Percentiles rank a stretch among this genome's conserved stretches.
phyloP scores from a whole-genome alignment of 1,140 invertebrate genomes.

The Aphelenchoides besseyi region DNA sequence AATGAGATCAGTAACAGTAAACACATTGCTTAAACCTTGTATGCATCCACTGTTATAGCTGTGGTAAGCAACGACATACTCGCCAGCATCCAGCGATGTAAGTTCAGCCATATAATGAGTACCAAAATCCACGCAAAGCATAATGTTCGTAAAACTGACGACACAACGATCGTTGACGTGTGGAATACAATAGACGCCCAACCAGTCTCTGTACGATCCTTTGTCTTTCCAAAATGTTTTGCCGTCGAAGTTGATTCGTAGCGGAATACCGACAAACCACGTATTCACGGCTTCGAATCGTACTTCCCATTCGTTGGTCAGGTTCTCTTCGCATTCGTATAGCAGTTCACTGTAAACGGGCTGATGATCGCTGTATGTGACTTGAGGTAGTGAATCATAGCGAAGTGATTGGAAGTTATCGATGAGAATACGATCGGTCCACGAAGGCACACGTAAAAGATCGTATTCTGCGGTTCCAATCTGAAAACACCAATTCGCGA shows the following conservation, averaged over 20 bases:
- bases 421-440: constrained; percentile 9
- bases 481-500: background rate
- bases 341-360: background rate
- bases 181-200: background rate
- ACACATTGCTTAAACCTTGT: background rate
- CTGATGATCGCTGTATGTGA: constrained; percentile 2
- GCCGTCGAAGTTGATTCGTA: background rate
- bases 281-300: background rate
- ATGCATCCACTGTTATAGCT: background rate
- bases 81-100: background rate
- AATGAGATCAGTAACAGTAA: background rate
- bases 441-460: constrained; percentile 4
- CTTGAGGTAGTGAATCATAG: background rate
- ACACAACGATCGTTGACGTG: background rate
- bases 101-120: constrained; percentile 5
- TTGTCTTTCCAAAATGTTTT: background rate
- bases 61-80: constrained; percentile 7
- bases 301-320: background rate
- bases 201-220: constrained; percentile 1
- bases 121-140: constrained; percentile 9
- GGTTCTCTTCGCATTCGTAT: background rate
- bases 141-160: constrained; percentile 12
- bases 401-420: background rate
- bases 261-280: background rate
- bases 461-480: background rate